Conservation (phyloP, 1,140 invertebrate species). For the Acromyrmex charruanus region DNA sequence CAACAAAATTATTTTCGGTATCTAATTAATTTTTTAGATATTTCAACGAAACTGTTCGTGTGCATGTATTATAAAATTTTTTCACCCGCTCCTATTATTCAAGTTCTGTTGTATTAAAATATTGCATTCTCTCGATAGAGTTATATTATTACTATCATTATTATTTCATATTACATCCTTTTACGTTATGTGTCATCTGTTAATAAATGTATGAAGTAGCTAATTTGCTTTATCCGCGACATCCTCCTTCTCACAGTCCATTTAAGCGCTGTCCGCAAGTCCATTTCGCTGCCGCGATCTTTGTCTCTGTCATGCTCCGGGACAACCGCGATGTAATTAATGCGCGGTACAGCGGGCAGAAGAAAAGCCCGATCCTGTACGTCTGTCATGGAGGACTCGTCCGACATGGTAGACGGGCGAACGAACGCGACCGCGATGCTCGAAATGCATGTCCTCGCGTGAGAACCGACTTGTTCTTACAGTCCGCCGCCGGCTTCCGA, state of each 20-base stretch:
- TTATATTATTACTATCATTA: not conserved
- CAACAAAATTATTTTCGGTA: no score
- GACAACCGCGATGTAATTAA: slow-evolving; percentile 77
- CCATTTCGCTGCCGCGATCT: slow-evolving; percentile 37
- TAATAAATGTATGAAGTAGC: slow-evolving; percentile 33
- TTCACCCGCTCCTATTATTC: not conserved
- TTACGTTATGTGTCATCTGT: not conserved
- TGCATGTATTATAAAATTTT: not conserved
- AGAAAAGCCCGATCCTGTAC: slow-evolving; percentile 74
- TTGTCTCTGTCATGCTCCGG: slow-evolving; percentile 41
- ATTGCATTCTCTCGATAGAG: not conserved
- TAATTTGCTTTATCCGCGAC: slow-evolving; percentile 35
- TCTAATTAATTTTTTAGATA: no score
- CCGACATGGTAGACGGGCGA: slow-evolving; percentile 63
- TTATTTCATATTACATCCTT: not conserved
- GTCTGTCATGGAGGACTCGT: slow-evolving; percentile 78
- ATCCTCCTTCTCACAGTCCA: slow-evolving; percentile 9
- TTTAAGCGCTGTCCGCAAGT: slow-evolving; percentile 15
- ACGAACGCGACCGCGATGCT: slow-evolving; percentile 58
- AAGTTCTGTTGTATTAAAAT: not conserved
- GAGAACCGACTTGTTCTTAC: slow-evolving; percentile 80
- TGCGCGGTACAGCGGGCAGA: slow-evolving; percentile 70
- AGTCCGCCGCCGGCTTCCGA: slow-evolving; percentile 16
- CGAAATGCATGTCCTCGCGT: slow-evolving; percentile 80
- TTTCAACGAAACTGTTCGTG: no score